Evolutionary conservation across 1,140 invertebrate genomes (phyloP).

Genomic region (Bursaphelenchus mucronatus): DNA sequence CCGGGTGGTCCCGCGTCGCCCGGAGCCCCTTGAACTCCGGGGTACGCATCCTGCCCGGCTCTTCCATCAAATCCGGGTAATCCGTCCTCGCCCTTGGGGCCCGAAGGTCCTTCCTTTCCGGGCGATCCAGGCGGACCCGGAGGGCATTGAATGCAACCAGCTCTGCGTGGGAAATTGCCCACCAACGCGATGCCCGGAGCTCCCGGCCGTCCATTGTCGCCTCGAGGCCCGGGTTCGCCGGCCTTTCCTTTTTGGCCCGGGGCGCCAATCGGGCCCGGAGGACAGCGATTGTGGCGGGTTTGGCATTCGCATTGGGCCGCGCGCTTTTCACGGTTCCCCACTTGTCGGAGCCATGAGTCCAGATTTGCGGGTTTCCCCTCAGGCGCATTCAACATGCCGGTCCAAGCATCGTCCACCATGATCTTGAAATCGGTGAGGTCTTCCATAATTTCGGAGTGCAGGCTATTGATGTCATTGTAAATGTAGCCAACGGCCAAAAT

Average conservation of each 20-base stretch:
- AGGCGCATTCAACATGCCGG: conserved; percentile 32
- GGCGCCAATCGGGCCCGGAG: conserved; percentile 33
- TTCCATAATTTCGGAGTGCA: conserved; percentile 35
- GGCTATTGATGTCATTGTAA: conserved; percentile 35
- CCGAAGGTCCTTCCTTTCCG: conserved; percentile 28
- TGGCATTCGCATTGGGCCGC: conserved; percentile 36
- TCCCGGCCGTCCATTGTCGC: conserved; percentile 32
- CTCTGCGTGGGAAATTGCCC: conserved; percentile 5
- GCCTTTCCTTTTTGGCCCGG: conserved; percentile 30
- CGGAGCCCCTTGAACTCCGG: conserved; percentile 16
- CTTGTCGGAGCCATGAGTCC: conserved; percentile 14
- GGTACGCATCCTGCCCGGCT: conserved; percentile 36
- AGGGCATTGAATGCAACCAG: conserved; percentile 36
- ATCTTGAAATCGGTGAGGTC: conserved; percentile 39
- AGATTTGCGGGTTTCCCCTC: neutral
- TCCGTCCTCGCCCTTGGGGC: conserved; percentile 32
- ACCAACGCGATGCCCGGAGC: conserved; percentile 23
- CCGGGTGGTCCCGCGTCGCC: conserved; percentile 24
- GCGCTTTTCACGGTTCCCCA: conserved; percentile 26
- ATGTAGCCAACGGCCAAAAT: conserved; percentile 33
- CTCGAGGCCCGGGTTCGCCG: conserved; percentile 33
- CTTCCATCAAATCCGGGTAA: conserved; percentile 22
- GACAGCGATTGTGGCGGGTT: conserved; percentile 30
- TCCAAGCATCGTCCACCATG: conserved; percentile 41
- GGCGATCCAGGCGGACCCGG: conserved; percentile 21